Evolutionary conservation across 2,888 invertebrate genomes (phyloP).

Genomic region (Stramonita haemastoma): DNA sequence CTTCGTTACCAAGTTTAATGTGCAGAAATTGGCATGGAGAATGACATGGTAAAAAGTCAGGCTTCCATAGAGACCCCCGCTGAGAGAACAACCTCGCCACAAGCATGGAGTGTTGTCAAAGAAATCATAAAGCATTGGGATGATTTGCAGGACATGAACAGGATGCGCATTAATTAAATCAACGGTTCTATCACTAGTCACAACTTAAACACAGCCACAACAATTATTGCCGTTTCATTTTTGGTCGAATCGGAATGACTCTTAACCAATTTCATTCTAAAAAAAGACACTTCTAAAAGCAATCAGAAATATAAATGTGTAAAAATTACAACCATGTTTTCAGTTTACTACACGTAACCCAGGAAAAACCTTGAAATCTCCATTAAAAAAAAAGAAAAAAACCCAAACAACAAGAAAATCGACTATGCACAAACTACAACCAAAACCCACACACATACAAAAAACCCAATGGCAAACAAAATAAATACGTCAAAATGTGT

Average conservation of each 20-base stretch:
- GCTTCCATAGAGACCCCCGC: constrained; percentile 6
- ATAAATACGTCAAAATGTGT: no score
- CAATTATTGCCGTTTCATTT: not conserved
- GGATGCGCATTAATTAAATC: not conserved
- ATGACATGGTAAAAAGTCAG: constrained; percentile 38
- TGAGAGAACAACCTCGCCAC: constrained; percentile 20
- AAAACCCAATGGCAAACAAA: no score
- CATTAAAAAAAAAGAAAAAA: no score
- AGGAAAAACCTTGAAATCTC: no score
- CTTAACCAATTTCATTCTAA: constrained; percentile 21
- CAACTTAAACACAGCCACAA: not conserved
- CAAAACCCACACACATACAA: no score
- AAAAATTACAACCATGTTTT: not conserved
- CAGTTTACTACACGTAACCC: not conserved
- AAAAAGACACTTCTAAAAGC: constrained; percentile 25
- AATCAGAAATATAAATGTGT: not conserved
- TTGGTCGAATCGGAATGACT: constrained; percentile 44
- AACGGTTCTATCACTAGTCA: not conserved
- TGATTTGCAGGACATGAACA: constrained; percentile 4
- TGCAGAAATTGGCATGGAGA: constrained; percentile 35
- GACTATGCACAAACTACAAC: no score
- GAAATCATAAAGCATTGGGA: not conserved
- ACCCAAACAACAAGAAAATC: no score
- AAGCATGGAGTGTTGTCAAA: constrained; percentile 1
- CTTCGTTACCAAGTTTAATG: constrained; percentile 33